Conservation (phyloP, 2,797 vertebrate genomes). For the Danio jaintianensis region DNA sequence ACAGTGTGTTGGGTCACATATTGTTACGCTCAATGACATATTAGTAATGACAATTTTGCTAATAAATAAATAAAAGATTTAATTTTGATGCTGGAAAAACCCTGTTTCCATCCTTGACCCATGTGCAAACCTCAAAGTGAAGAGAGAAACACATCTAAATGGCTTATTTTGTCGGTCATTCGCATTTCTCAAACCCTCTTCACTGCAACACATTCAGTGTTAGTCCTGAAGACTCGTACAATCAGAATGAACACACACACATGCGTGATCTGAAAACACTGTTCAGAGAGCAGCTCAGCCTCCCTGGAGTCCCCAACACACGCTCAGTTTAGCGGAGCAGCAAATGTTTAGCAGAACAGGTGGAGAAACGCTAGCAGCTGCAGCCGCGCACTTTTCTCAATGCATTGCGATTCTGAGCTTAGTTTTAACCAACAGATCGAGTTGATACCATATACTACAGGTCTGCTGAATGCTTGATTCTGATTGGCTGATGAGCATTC, state of each 20-base stretch:
- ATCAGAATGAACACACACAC: constrained; percentile 22
- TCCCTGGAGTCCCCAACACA: constrained; percentile 12
- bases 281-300: background rate
- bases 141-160: background rate
- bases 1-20: too few species aligned
- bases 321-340: constrained; percentile 3
- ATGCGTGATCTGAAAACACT: constrained; percentile 7
- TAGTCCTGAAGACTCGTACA: constrained; percentile 8
- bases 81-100: too few species aligned
- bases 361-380: constrained; percentile 55
- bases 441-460: too few species aligned
- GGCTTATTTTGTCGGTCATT: constrained; percentile 12
- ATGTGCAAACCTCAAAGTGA: constrained; percentile 2
- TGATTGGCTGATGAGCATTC: too few species aligned
- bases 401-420: too few species aligned
- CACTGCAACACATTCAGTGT: constrained; percentile 9
- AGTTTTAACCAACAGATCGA: too few species aligned
- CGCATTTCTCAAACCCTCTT: background rate
- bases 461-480: too few species aligned
- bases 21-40: too few species aligned
- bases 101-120: too few species aligned
- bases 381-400: constrained; percentile 50
- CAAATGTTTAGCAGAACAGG: background rate
- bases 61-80: too few species aligned
- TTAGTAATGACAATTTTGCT: too few species aligned